phyloP scores from a whole-genome alignment of 2,888 invertebrate genomes.

The Drosophila helvetica region DNA sequence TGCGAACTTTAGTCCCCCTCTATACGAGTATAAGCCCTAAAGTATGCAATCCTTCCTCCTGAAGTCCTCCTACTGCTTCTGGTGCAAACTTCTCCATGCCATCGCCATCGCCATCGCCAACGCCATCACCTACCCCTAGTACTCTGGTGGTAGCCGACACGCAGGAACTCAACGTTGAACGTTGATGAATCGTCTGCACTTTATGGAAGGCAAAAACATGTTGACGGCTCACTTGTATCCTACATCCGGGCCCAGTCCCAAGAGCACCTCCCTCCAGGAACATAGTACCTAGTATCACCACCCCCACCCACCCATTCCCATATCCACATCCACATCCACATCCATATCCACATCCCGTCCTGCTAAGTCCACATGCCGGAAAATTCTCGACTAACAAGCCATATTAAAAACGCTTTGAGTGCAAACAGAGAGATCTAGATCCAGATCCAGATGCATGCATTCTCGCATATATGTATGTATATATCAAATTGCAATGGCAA shows the following conservation, averaged over 20 bases:
- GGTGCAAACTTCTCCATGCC: too few species aligned
- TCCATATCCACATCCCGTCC: neutral
- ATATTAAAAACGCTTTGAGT: slow-evolving; percentile 70
- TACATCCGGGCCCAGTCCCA: slow-evolving; percentile 38
- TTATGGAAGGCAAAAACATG: slow-evolving; percentile 65
- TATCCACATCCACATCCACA: neutral
- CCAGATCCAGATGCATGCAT: slow-evolving; percentile 33
- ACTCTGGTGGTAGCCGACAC: neutral
- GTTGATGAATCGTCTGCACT: slow-evolving; percentile 75
- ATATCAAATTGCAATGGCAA: slow-evolving; percentile 48
- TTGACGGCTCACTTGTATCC: slow-evolving; percentile 51
- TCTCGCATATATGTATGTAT: slow-evolving; percentile 14
- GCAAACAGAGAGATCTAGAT: slow-evolving; percentile 45
- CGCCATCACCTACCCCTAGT: too few species aligned
- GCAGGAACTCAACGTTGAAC: slow-evolving; percentile 40
- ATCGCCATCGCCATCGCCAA: too few species aligned
- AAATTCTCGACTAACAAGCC: slow-evolving; percentile 70
- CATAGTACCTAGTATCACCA: too few species aligned
- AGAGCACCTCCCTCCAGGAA: neutral
- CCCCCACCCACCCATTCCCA: neutral
- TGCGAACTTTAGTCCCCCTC: neutral
- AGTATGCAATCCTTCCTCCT: neutral
- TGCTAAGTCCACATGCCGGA: slow-evolving; percentile 14
- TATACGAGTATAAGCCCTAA: neutral
- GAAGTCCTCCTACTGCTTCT: too few species aligned